Conservation (phyloP, 1,140 invertebrate species). For the Diachasmimorpha longicaudata region DNA sequence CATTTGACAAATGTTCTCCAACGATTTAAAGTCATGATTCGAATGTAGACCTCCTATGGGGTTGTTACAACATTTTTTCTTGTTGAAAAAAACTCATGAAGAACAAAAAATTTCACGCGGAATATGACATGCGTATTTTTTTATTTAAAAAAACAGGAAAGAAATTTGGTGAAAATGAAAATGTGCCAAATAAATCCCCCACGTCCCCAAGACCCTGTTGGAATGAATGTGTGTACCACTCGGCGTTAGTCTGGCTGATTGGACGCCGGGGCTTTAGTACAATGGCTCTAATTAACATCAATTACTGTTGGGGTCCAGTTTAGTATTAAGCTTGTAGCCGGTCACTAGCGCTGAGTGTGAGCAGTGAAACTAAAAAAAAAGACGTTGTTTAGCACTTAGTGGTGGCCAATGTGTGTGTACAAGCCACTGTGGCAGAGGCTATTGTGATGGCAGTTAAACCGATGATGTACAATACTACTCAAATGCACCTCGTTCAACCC, state of each 20-base stretch:
- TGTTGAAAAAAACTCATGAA: no score
- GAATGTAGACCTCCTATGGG: no score
- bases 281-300: slow-evolving; percentile 46
- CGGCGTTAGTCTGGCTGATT: slow-evolving; percentile 15
- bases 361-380: slow-evolving; percentile 1
- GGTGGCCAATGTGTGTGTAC: neutral
- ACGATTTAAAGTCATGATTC: no score
- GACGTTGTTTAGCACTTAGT: slow-evolving; percentile 15
- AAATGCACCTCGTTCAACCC: slow-evolving; percentile 20
- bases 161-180: neutral
- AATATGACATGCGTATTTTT: no score
- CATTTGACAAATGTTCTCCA: no score
- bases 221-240: slow-evolving; percentile 10
- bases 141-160: no score
- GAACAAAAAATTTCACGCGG: neutral
- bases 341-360: neutral
- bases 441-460: neutral
- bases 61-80: no score
- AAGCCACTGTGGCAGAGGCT: neutral
- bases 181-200: neutral
- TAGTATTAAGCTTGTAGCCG: slow-evolving; percentile 22
- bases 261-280: slow-evolving; percentile 29
- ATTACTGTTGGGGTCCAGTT: slow-evolving; percentile 30
- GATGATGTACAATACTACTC: slow-evolving; percentile 16
- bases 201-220: neutral